Evolutionary conservation across 1,140 invertebrate species (phyloP).

Genomic region (Rhagoletis zephyria): DNA sequence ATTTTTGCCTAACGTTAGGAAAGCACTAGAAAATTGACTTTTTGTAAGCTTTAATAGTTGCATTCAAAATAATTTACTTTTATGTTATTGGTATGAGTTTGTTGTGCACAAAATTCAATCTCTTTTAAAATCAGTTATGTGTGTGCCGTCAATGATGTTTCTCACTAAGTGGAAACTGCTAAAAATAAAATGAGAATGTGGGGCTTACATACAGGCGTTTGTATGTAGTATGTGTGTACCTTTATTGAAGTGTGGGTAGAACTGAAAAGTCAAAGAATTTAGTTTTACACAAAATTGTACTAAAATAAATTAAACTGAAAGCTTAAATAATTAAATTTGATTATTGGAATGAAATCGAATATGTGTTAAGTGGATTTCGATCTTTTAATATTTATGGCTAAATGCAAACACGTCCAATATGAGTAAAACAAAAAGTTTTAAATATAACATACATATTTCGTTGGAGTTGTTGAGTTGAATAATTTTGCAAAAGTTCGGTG

Average conservation of each 20-base stretch:
- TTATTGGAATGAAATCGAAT: too few relatives aligned
- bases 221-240: neutral
- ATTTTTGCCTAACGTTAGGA: neutral
- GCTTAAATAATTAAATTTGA: too few relatives aligned
- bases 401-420: too few relatives aligned
- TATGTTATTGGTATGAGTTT: constrained; percentile 26
- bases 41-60: neutral
- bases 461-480: too few relatives aligned
- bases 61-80: constrained; percentile 23
- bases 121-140: neutral
- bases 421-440: too few relatives aligned
- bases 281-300: neutral
- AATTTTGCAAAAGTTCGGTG: too few relatives aligned
- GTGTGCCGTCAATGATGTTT: neutral
- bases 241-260: neutral
- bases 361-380: too few relatives aligned
- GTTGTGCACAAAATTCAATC: constrained; percentile 8
- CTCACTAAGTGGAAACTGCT: neutral
- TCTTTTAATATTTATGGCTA: too few relatives aligned
- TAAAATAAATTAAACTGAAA: too few relatives aligned
- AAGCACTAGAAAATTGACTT: neutral
- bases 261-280: neutral
- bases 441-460: too few relatives aligned
- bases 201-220: too few relatives aligned
- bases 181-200: neutral